Conservation (phyloP, 2,113 vertebrate genomes). For the Argyrosomus japonicus region DNA sequence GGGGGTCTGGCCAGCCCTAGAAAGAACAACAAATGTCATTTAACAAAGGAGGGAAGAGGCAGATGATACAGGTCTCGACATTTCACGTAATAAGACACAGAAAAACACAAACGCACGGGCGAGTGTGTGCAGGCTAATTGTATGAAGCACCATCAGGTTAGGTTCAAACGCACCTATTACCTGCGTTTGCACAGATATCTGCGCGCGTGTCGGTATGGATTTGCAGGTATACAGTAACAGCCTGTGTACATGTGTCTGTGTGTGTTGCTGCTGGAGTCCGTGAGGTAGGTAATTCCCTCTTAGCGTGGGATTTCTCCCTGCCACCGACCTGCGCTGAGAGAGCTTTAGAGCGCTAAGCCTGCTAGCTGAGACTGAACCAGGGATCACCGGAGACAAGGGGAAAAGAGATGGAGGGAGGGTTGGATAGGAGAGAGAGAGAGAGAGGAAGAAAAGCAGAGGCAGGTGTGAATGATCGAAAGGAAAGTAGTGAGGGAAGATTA, state of each 20-base stretch:
- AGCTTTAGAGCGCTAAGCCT: conserved; percentile 75
- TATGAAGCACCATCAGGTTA: not conserved
- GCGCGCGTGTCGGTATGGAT: not conserved
- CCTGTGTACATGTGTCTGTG: conserved; percentile 17
- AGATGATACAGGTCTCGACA: conserved; percentile 36
- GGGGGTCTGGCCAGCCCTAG: conserved; percentile 64
- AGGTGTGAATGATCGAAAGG: conserved; percentile 48
- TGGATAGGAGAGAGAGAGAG: not conserved
- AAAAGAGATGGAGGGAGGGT: conserved; percentile 46
- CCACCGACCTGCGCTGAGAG: conserved; percentile 62
- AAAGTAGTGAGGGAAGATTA: conserved; percentile 34
- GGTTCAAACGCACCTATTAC: not conserved
- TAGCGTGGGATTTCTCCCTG: conserved; percentile 69
- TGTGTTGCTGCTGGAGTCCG: conserved; percentile 41
- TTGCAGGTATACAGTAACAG: conserved; percentile 7
- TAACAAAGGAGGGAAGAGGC: conserved; percentile 58
- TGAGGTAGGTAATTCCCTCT: conserved; percentile 76
- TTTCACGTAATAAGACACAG: not conserved
- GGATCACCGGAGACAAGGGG: conserved; percentile 69
- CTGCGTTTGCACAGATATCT: not conserved
- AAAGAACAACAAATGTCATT: conserved; percentile 77
- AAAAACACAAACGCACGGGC: not conserved
- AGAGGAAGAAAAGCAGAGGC: conserved; percentile 11
- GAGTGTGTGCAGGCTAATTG: not conserved
- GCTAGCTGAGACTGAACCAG: conserved; percentile 73